A percentile compares a stretch with the other conserved stretches of the same genome.
These are phyloP conservation scores for Pseudopipra pipra DNA, from an alignment of 2,113 vertebrate species.

Conservation along the genomic window DNA sequence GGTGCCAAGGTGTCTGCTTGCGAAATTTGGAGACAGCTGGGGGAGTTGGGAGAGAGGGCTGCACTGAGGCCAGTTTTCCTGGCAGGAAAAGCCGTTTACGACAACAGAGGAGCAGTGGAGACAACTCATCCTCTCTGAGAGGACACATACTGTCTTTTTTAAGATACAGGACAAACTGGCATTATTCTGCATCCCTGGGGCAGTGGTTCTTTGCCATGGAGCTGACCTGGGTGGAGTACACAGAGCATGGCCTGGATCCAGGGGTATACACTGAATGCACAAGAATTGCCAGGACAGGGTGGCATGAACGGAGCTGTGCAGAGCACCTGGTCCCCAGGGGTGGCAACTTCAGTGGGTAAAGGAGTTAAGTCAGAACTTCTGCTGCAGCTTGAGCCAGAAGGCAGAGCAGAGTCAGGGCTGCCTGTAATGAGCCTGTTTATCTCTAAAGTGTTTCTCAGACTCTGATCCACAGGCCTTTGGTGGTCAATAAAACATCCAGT, in stretches of 20 bases:
- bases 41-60: neutral
- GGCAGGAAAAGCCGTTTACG: neutral
- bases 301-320: neutral
- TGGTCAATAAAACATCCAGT: constrained; percentile 30
- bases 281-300: neutral
- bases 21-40: constrained; percentile 27
- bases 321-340: neutral
- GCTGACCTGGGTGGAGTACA: neutral
- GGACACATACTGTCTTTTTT: neutral
- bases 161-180: neutral
- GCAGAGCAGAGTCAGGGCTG: neutral
- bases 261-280: neutral
- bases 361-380: neutral
- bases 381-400: neutral
- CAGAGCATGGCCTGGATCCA: neutral
- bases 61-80: neutral
- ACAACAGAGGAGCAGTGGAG: neutral
- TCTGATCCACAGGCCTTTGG: neutral
- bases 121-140: neutral
- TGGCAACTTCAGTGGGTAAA: neutral
- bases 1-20: constrained; percentile 69
- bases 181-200: neutral
- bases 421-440: neutral
- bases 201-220: neutral
- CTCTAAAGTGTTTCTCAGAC: neutral